Evolutionary conservation across 2,888 invertebrate species (phyloP).

Genomic region (Cheilosia urbana): DNA sequence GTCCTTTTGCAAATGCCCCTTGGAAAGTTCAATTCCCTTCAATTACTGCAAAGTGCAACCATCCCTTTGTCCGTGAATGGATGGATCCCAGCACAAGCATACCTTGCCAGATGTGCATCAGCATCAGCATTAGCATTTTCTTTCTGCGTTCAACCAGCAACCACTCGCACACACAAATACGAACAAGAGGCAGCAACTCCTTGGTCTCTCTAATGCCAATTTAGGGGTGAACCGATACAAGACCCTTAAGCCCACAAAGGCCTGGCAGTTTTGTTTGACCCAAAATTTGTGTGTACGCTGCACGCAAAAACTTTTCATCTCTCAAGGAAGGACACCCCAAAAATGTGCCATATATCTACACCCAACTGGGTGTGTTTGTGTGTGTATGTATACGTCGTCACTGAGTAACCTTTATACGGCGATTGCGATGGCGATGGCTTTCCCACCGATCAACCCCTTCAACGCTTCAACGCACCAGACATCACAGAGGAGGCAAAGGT

Average conservation of each 20-base stretch:
- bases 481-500: constrained; percentile 11
- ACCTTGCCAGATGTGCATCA: constrained; percentile 45
- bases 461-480: constrained; percentile 45
- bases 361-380: neutral
- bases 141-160: constrained; percentile 73
- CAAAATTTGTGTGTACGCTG: constrained; percentile 70
- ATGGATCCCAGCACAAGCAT: neutral
- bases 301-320: constrained; percentile 66
- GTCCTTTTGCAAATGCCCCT: constrained; percentile 22
- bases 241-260: constrained; percentile 75
- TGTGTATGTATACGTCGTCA: constrained; percentile 16
- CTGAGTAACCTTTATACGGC: constrained; percentile 41
- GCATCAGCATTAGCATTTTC: constrained; percentile 52
- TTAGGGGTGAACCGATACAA: constrained; percentile 76
- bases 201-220: constrained; percentile 74
- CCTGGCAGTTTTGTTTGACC: constrained; percentile 71
- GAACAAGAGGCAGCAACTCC: constrained; percentile 46
- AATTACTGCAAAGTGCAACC: constrained; percentile 28
- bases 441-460: constrained; percentile 69
- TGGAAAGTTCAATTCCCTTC: constrained; percentile 61
- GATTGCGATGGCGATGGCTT: constrained; percentile 17
- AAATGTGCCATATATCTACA: constrained; percentile 4
- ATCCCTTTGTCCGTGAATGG: constrained; percentile 25
- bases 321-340: constrained; percentile 35
- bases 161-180: constrained; percentile 45